Base-by-base conservation (phyloP, 2,797 vertebrate species). In the Esox lucius region DNA sequence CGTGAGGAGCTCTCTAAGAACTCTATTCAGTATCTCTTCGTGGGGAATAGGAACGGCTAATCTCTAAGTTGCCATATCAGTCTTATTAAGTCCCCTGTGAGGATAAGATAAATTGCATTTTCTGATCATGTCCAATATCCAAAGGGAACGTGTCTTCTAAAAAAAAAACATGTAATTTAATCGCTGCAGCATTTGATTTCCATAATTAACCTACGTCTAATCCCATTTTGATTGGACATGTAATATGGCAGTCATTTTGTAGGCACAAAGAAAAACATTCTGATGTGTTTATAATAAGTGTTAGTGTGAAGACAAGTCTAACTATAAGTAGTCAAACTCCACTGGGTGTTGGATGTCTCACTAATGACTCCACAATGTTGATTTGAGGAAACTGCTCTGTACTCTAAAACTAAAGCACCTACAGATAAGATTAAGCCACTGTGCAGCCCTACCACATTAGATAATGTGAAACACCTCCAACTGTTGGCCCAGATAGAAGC, bases 91-190 rank as follows among this genome's bases (percentile, higher is more conserved):
- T 87, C 85, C 90, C 78, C 74, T 22, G 73, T 82, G 83, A 80
- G 90, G 87, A 91, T 91, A 88, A 91, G 78, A 87, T 82, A 86
- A 90, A 89, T 89, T 90, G 84, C 87, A 86, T 89, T 70, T 83
- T 81, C 80, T 88, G 86, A 88, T 90, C 80, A 78, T 7, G 78
- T 69, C 70, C 86, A 66, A 66, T 80, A 86, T 88, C 83, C 83
- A 26, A 11, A 56, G 49, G 81, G 51, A 65, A 65, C 46, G 56
- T 70, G 42, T 70, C 81, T 81, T 83, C 78, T 7, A n/a, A 46
- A 46, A 46, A 46, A 46, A 81, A 71, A 72, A 84, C 81, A 87
- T 78, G 74, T 72, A 0, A 0, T 78, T 76, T 79, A 13, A 81
- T 81, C 76, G n/a, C 68, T 74, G 75, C 49, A 16, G 64, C 0